Conservation (phyloP, 64 coral and sea anemone species). For the Acropora tenuis region DNA sequence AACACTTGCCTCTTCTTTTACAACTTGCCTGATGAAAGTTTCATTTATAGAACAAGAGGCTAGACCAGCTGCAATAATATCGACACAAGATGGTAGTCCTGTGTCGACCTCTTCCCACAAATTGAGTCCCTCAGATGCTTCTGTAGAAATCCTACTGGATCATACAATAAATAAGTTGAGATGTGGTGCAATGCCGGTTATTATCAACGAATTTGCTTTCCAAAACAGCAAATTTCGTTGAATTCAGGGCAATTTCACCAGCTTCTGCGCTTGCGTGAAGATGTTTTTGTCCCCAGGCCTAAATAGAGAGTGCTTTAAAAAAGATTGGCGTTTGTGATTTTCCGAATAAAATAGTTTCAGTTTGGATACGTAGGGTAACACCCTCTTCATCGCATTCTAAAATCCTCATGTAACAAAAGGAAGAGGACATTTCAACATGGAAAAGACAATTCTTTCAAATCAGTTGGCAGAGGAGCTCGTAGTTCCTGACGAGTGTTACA, state of each 20-base stretch:
- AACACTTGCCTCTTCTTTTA: no score
- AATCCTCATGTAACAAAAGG: no score
- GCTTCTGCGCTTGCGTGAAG: constrained; percentile 6
- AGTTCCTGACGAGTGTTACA: no score
- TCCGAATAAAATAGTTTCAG: neutral
- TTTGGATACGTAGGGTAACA: neutral
- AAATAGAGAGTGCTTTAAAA: no score
- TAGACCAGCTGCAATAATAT: no score
- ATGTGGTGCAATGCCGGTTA: constrained; percentile 18
- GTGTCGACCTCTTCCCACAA: no score
- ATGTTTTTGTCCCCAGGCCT: constrained; percentile 30
- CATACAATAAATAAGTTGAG: neutral
- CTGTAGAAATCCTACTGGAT: neutral
- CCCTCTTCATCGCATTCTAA: no score
- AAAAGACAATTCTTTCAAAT: neutral
- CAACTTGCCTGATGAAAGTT: neutral
- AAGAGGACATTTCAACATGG: no score
- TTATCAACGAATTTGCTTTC: neutral
- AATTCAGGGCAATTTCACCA: constrained; percentile 12
- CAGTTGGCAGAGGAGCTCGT: no score
- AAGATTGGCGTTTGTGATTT: neutral
- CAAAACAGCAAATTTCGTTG: neutral
- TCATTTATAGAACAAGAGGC: neutral
- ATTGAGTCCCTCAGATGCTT: neutral
- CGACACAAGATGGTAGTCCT: no score